Base-by-base conservation (phyloP, 1,140 invertebrate genomes). In the Drosophila ananassae region DNA sequence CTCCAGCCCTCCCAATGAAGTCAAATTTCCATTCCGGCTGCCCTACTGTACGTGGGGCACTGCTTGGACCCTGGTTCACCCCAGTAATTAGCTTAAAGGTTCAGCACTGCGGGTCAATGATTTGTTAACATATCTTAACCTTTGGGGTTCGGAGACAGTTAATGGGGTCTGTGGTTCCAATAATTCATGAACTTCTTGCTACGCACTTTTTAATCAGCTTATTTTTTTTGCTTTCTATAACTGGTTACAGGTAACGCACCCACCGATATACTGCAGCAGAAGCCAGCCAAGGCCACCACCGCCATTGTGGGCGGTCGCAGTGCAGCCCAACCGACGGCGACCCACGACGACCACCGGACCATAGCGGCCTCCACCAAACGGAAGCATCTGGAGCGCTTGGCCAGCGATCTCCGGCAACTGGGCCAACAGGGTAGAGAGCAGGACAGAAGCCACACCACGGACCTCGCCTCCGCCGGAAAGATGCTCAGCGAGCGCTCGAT, bases 401-500 rank as follows among this genome's bases (percentile, higher is more conserved):
- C 77, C 53, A 77, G 59, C 66, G 76, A 67, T 41, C 50, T 84
- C 21, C 61, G 62, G 13, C 77, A 89, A 47, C 54, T 59, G 74
- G 74, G 75, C 17, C 17, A 17, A 44, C 53, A 77, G 30, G 64
- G 13, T 55, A 75, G 17, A 48, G 60, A 3, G 41, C 53, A 77
- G 30, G 64, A n/a, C 60, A 75, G 21, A 48, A 67, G 12, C 39
- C 12, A n/a, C 71, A 59, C 32, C 71, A 73, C 46, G 55, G 69
- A 30, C 56, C 48, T 41, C 25, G 41, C 52, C 41, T 53, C 37
- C 46, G 67, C 53, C 32, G 63, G 76, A 3, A 91, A 79, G 54
- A 91, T 91, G 90, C 84, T 91, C 37, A 91, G 90, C 64, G 90
- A 90, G 52, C 90, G 89, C n/a, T 91, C 90, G 56, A 66, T 91